Conservation (phyloP, 2,113 vertebrate species). For the Alligator sinensis region DNA sequence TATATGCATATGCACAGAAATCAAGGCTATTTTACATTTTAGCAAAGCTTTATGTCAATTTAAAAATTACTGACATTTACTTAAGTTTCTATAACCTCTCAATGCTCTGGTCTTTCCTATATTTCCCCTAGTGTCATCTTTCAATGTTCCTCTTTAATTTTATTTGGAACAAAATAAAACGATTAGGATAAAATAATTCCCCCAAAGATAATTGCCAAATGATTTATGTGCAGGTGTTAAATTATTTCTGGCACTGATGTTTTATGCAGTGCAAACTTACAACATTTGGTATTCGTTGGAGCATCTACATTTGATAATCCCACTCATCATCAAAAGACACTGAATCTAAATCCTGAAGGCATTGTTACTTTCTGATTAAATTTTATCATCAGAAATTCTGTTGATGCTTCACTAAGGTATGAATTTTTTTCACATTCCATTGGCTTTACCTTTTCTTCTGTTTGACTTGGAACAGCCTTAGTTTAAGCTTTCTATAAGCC, state of each 20-base stretch:
- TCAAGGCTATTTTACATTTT: constrained; percentile 14
- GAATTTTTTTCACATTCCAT: constrained; percentile 69
- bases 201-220: constrained; percentile 73
- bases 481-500: constrained; percentile 32
- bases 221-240: constrained; percentile 79
- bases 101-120: constrained; percentile 46
- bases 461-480: constrained; percentile 65
- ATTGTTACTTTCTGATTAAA: constrained; percentile 67
- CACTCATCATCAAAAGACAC: constrained; percentile 53
- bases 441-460: constrained; percentile 52
- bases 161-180: constrained; percentile 79
- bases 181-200: constrained; percentile 75
- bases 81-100: constrained; percentile 49
- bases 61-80: constrained; percentile 45
- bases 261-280: constrained; percentile 20
- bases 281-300: constrained; percentile 52
- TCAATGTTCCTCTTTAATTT: constrained; percentile 64
- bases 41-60: constrained; percentile 56
- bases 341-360: constrained; percentile 56
- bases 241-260: constrained; percentile 63
- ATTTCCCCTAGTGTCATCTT: constrained; percentile 62
- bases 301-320: constrained; percentile 54
- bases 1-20: background rate
- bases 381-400: constrained; percentile 60
- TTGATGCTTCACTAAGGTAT: constrained; percentile 63